These are phyloP conservation scores for Noctuana brunneofusca DNA, from an alignment of 2,888 invertebrate genomes.

Conservation along the genomic window DNA sequence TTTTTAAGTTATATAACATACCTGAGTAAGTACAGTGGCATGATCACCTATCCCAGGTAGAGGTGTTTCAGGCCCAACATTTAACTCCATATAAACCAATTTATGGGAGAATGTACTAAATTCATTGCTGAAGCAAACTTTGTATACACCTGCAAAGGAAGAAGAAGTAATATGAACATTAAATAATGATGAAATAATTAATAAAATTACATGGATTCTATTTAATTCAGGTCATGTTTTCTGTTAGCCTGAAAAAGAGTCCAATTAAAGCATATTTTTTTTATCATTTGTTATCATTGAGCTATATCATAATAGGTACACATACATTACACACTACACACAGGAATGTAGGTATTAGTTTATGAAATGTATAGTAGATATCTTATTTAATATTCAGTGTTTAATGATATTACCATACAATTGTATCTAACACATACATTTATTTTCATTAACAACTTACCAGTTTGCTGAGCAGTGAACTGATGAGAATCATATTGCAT, in stretches of 20 bases:
- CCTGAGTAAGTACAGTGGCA: constrained; percentile 96
- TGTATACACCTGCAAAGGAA: constrained; percentile 86
- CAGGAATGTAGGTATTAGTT: too few species aligned
- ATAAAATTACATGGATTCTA: too few species aligned
- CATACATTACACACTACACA: too few species aligned
- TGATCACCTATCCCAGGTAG: constrained; percentile 94
- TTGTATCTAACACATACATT: too few species aligned
- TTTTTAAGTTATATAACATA: constrained; percentile 57
- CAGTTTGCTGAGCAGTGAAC: constrained; percentile 87
- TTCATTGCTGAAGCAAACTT: constrained; percentile 98
- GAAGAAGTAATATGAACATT: constrained; percentile 2
- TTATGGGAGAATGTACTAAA: constrained; percentile 99
- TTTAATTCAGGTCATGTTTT: too few species aligned
- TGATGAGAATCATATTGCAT: constrained; percentile 97
- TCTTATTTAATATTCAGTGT: background rate
- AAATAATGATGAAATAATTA: too few species aligned
- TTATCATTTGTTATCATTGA: too few species aligned
- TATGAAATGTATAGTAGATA: too few species aligned
- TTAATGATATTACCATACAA: background rate
- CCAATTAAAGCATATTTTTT: too few species aligned
- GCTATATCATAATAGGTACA: too few species aligned
- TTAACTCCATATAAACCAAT: constrained; percentile 98
- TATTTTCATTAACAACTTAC: constrained; percentile 46
- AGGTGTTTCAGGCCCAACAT: constrained; percentile 95
- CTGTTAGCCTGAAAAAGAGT: too few species aligned